Evolutionary conservation across 2,113 vertebrate genomes (phyloP).

Genomic region (Clarias macrocephalus): DNA sequence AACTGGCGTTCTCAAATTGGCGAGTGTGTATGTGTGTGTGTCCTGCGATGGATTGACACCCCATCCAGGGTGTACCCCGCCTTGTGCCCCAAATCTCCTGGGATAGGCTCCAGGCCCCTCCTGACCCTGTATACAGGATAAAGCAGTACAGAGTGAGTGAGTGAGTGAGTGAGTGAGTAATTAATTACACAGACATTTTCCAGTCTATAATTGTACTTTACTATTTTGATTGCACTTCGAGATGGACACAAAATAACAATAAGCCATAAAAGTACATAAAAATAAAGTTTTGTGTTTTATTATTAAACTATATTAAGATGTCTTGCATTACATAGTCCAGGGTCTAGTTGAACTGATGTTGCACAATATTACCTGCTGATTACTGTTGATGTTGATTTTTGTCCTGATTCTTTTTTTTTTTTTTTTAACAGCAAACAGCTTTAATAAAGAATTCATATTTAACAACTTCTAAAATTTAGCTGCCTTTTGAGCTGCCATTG

Average conservation of each 20-base stretch:
- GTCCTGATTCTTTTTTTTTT: neutral
- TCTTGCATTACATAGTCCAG: neutral
- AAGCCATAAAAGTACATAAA: neutral
- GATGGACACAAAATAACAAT: neutral
- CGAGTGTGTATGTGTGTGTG: no score
- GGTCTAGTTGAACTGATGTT: neutral
- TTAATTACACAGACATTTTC: neutral
- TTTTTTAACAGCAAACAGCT: neutral
- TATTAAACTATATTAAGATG: neutral
- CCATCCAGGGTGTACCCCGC: no score
- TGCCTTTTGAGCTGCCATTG: no score
- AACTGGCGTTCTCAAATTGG: no score
- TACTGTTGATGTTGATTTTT: neutral
- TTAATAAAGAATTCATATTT: neutral
- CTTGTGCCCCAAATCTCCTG: no score
- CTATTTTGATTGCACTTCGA: neutral
- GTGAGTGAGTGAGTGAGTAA: neutral
- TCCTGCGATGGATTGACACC: no score
- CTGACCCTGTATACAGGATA: no score
- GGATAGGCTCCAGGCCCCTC: no score
- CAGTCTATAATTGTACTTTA: neutral
- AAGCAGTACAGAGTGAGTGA: no score
- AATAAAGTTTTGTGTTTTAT: neutral
- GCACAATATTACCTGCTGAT: neutral
- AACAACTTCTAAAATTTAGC: neutral